Evolutionary conservation across 2,113 vertebrate genomes (phyloP).

Genomic region (Monarcha castaneiventris): DNA sequence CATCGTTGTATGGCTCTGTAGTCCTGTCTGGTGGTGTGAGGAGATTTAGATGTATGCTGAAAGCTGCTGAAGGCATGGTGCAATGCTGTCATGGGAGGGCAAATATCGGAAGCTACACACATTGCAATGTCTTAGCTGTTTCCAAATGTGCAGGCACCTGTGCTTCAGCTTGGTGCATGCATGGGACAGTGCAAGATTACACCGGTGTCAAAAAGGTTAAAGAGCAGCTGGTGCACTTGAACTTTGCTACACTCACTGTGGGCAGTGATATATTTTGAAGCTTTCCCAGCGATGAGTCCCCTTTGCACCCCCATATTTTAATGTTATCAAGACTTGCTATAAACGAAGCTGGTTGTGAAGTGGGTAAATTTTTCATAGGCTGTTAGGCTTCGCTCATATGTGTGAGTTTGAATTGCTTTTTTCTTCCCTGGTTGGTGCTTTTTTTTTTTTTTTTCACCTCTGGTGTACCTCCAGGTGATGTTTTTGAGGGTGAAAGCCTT

Average conservation of each 20-base stretch:
- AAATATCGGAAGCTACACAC: background rate
- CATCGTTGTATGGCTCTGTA: rapidly evolving
- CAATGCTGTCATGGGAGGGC: background rate
- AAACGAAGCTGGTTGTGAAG: background rate
- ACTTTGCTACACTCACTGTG: rapidly evolving
- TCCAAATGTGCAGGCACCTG: background rate
- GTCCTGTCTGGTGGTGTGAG: background rate
- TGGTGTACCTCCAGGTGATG: background rate
- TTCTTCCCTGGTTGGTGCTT: background rate
- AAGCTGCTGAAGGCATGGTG: background rate
- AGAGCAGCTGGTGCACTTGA: background rate
- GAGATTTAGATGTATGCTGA: background rate
- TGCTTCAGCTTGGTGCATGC: rapidly evolving
- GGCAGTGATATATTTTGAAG: background rate
- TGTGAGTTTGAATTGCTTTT: background rate
- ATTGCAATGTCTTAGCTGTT: background rate
- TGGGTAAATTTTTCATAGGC: background rate
- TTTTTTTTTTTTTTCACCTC: background rate
- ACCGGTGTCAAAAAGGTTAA: rapidly evolving
- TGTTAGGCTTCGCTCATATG: background rate
- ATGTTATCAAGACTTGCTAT: background rate
- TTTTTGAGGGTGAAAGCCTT: background rate
- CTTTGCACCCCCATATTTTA: background rate
- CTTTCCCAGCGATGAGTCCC: background rate
- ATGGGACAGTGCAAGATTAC: background rate